These are phyloP conservation scores for Cheirogaleus medius DNA, from an alignment of 2,113 vertebrate species.

Conservation along the genomic window DNA sequence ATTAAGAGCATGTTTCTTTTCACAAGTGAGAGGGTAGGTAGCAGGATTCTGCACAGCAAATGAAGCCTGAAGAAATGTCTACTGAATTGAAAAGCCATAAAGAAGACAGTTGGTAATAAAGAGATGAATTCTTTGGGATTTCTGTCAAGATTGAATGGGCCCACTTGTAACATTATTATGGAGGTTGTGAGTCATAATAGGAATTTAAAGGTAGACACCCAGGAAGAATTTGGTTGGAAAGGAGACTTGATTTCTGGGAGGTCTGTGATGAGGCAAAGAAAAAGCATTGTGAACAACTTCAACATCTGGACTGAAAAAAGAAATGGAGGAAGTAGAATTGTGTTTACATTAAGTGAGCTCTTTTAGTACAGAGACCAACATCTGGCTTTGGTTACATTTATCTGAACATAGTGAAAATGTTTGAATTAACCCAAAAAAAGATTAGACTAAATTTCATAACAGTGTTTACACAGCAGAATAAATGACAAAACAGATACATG, in stretches of 20 bases:
- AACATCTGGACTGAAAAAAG: slow-evolving; percentile 63
- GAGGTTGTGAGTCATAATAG: neutral
- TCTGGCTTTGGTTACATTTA: slow-evolving; percentile 81
- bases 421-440: slow-evolving; percentile 77
- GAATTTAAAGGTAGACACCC: slow-evolving; percentile 39
- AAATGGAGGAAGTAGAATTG: slow-evolving; percentile 61
- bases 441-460: slow-evolving; percentile 81
- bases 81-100: slow-evolving; percentile 53
- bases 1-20: slow-evolving; percentile 44
- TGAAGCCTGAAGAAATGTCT: slow-evolving; percentile 52
- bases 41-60: slow-evolving; percentile 55
- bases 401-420: slow-evolving; percentile 78
- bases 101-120: slow-evolving; percentile 49
- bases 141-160: slow-evolving; percentile 32
- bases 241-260: slow-evolving; percentile 60
- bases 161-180: neutral
- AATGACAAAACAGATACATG: slow-evolving; percentile 80
- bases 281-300: slow-evolving; percentile 12
- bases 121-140: slow-evolving; percentile 34
- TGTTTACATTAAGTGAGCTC: slow-evolving; percentile 71
- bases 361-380: slow-evolving; percentile 56
- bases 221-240: neutral
- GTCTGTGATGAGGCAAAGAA: slow-evolving; percentile 50
- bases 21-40: neutral
- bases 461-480: slow-evolving; percentile 77